Evolutionary conservation across 92 coral and sea anemone genomes (phyloP).

Genomic region (Actinernus sp.): DNA sequence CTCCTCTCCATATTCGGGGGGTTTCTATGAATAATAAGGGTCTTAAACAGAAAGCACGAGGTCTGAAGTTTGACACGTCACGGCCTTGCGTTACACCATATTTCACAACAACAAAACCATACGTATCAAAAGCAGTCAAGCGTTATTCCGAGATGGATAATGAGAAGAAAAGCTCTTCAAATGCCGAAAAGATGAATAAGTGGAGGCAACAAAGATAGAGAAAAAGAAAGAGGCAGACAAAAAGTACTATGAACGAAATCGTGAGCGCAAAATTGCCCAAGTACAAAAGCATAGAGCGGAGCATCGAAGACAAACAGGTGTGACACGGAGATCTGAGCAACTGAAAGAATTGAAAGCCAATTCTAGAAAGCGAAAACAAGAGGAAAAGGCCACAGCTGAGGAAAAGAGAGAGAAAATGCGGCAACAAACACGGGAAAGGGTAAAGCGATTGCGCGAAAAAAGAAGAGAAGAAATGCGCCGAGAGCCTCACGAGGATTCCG

Average conservation of each 20-base stretch:
- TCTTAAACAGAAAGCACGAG: background rate
- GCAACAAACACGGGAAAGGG: slow-evolving; percentile 19
- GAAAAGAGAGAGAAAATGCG: slow-evolving; percentile 15
- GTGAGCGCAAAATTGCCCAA: slow-evolving; percentile 19
- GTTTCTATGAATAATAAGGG: background rate
- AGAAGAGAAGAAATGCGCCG: slow-evolving; percentile 1
- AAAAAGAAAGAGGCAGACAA: slow-evolving; percentile 18
- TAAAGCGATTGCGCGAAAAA: background rate
- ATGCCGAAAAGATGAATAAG: slow-evolving; percentile 24
- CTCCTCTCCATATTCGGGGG: background rate
- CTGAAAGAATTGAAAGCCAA: too few species aligned
- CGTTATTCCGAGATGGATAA: background rate
- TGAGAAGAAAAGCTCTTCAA: slow-evolving; percentile 2
- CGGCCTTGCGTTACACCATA: slow-evolving; percentile 2
- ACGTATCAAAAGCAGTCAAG: background rate
- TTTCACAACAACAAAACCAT: background rate
- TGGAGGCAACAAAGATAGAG: slow-evolving; percentile 10
- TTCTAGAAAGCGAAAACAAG: background rate
- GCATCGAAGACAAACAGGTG: background rate
- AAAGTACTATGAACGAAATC: slow-evolving; percentile 14
- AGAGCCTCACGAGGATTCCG: background rate
- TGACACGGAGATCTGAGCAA: background rate
- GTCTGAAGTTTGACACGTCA: background rate
- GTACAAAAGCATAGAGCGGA: background rate
- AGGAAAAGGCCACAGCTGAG: background rate